Percentiles rank a stretch among this genome's conserved stretches.
Conservation (phyloP, 1,140 invertebrate genomes). For the Hycleus cichorii region DNA sequence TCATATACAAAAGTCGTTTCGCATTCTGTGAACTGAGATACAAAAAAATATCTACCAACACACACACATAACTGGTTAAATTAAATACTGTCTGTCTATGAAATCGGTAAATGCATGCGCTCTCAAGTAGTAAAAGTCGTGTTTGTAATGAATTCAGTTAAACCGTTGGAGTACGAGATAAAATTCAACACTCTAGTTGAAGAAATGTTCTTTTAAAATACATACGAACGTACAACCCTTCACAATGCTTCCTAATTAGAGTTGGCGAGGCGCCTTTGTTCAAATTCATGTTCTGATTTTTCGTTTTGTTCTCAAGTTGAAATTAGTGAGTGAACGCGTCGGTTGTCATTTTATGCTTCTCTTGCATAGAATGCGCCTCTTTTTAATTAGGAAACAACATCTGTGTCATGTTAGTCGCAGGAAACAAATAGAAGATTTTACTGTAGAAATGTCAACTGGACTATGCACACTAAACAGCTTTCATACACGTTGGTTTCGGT, state of each 20-base stretch:
- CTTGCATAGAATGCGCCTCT: slow-evolving; percentile 23
- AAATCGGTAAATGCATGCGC: no score
- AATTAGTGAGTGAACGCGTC: slow-evolving; percentile 34
- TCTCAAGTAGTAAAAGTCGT: neutral
- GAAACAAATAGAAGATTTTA: slow-evolving; percentile 28
- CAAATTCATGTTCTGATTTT: slow-evolving; percentile 26
- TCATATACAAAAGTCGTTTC: neutral
- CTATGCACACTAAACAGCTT: no score
- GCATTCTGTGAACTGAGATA: no score
- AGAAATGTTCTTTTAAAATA: slow-evolving; percentile 27
- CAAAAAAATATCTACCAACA: no score
- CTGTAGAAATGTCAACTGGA: no score
- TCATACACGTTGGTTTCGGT: no score
- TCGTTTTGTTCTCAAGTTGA: slow-evolving; percentile 29
- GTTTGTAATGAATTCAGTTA: slow-evolving; percentile 18
- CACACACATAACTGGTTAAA: no score
- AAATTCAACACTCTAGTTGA: slow-evolving; percentile 20
- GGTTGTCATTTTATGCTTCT: slow-evolving; percentile 28
- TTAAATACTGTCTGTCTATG: neutral
- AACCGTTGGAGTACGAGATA: slow-evolving; percentile 15
- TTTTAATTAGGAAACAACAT: slow-evolving; percentile 40
- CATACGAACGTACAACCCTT: slow-evolving; percentile 19
- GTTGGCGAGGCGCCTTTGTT: slow-evolving; percentile 29
- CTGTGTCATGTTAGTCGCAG: slow-evolving; percentile 34
- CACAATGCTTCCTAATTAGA: slow-evolving; percentile 34